These are phyloP conservation scores for Antheraea pernyi DNA, from an alignment of 1,140 invertebrate genomes.

Conservation along the genomic window DNA sequence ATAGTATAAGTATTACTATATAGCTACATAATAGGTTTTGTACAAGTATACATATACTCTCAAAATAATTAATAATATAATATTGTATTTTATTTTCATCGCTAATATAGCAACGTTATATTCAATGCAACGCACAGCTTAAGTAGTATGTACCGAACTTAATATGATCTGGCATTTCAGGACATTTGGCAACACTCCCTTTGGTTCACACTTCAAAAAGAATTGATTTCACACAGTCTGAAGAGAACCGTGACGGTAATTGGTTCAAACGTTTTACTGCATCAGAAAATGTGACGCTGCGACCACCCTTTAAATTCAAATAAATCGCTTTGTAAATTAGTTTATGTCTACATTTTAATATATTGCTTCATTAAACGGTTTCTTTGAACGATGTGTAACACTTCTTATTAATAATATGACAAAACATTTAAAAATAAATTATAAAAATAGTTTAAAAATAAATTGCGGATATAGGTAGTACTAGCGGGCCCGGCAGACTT, in stretches of 20 bases:
- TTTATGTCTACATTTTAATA: background rate
- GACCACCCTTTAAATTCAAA: too few relatives aligned
- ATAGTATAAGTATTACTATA: too few relatives aligned
- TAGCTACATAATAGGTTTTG: too few relatives aligned
- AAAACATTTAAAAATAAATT: too few relatives aligned
- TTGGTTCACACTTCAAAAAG: background rate
- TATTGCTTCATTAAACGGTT: too few relatives aligned
- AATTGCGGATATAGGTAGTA: too few relatives aligned
- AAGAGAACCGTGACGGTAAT: background rate
- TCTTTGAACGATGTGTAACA: background rate
- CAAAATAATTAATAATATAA: background rate
- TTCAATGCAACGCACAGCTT: background rate
- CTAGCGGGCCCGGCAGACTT: too few relatives aligned
- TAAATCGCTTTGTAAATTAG: background rate
- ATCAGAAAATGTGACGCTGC: background rate
- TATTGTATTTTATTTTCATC: background rate
- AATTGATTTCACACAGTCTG: constrained; percentile 1
- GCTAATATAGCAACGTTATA: background rate
- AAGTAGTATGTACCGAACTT: background rate
- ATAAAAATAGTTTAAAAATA: too few relatives aligned
- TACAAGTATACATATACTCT: background rate
- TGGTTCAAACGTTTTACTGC: background rate
- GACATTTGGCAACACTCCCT: constrained; percentile 20
- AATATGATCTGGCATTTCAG: constrained; percentile 19
- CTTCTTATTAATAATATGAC: too few relatives aligned